A percentile compares a stretch with the other conserved stretches of the same genome.
Evolutionary conservation across 2,113 vertebrate genomes (phyloP).

Genomic region (Apeltes quadracus): DNA sequence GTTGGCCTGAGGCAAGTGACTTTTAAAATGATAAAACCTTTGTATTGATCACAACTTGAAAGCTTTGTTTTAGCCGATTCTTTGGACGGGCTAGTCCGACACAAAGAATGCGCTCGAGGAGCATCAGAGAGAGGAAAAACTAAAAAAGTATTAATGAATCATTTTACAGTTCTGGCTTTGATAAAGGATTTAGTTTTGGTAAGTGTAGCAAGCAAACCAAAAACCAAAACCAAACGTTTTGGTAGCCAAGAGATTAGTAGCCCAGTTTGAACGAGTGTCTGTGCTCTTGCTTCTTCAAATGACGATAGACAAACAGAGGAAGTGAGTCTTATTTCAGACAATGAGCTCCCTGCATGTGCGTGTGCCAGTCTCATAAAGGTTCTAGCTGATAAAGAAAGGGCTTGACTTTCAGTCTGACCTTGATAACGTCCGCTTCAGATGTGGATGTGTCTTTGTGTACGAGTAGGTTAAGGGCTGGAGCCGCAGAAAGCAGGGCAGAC

Average conservation of each 20-base stretch:
- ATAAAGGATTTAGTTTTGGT: background rate
- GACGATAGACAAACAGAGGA: slow-evolving; percentile 74
- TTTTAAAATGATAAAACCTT: too few species aligned
- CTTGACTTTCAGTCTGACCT: slow-evolving; percentile 3
- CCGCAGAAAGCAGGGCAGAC: slow-evolving; percentile 21
- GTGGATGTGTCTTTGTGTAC: background rate
- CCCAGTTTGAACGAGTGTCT: slow-evolving; percentile 1
- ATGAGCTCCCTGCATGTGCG: slow-evolving; percentile 54
- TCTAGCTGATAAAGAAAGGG: slow-evolving; percentile 9
- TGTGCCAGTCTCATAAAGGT: slow-evolving; percentile 22
- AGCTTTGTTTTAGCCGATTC: too few species aligned
- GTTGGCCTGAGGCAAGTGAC: too few species aligned
- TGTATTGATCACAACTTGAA: too few species aligned
- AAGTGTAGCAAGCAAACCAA: background rate
- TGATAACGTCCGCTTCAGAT: background rate
- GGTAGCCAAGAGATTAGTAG: slow-evolving; percentile 1
- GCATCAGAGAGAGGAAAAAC: background rate
- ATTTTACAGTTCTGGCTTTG: background rate
- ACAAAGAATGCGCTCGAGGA: background rate
- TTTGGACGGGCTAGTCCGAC: background rate
- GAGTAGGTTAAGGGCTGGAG: slow-evolving; percentile 11
- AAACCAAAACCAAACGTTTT: too few species aligned
- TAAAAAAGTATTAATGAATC: background rate
- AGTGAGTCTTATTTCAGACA: slow-evolving; percentile 67
- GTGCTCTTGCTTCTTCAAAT: slow-evolving; percentile 67